phyloP scores from a whole-genome alignment of 2,888 invertebrate species.

The Spodoptera picta region DNA sequence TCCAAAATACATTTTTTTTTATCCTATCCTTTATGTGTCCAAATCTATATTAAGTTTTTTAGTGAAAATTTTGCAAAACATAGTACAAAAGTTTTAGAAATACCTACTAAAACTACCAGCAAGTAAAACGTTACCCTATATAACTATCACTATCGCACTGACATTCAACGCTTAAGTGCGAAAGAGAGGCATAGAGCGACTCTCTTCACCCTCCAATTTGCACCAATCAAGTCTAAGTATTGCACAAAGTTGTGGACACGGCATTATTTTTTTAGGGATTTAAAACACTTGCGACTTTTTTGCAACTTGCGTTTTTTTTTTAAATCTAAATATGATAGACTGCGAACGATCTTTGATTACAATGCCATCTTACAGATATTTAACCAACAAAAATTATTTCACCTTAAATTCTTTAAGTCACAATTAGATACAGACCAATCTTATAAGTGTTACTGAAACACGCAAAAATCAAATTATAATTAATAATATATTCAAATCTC shows the following conservation, averaged over 20 bases:
- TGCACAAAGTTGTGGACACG: slow-evolving; percentile 51
- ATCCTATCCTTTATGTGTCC: slow-evolving; percentile 82
- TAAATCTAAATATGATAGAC: no score
- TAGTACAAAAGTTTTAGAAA: slow-evolving; percentile 89
- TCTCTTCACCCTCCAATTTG: slow-evolving; percentile 67
- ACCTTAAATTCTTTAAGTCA: no score
- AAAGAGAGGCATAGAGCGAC: slow-evolving; percentile 68
- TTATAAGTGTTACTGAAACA: no score
- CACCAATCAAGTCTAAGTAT: slow-evolving; percentile 72
- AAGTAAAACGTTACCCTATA: slow-evolving; percentile 83
- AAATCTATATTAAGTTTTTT: slow-evolving; percentile 81
- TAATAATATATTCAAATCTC: no score
- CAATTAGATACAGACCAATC: no score
- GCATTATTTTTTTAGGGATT: slow-evolving; percentile 26
- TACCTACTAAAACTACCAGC: slow-evolving; percentile 87
- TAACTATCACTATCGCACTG: slow-evolving; percentile 86
- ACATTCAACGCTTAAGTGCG: slow-evolving; percentile 73
- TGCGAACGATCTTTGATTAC: no score
- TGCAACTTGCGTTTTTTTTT: not conserved
- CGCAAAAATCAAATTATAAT: no score
- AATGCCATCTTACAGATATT: no score
- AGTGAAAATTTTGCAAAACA: slow-evolving; percentile 89
- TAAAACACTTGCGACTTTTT: slow-evolving; percentile 39
- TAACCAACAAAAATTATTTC: no score
- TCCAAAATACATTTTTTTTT: slow-evolving; percentile 68